Evolutionary conservation across 2,113 vertebrate genomes (phyloP).

Genomic region (Ceyx melanurus): DNA sequence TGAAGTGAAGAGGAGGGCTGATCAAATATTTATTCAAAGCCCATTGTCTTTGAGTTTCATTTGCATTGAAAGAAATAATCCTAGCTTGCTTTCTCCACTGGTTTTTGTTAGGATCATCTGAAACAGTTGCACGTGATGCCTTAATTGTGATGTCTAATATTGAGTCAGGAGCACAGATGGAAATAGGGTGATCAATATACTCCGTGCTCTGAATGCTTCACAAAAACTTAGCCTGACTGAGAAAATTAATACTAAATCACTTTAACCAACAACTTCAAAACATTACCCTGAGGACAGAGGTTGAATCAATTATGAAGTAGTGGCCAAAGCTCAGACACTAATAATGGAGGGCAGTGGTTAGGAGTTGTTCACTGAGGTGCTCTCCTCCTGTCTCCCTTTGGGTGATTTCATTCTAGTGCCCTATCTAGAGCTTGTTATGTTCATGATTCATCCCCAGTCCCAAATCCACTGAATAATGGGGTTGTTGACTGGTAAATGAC

Average conservation of each 20-base stretch:
- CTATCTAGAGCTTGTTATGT: background rate
- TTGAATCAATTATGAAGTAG: conserved; percentile 57
- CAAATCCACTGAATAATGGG: background rate
- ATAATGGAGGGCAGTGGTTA: background rate
- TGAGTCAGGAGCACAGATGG: background rate
- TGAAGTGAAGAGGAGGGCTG: conserved; percentile 18
- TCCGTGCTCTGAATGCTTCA: background rate
- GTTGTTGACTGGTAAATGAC: background rate
- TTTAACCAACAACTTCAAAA: conserved; percentile 55
- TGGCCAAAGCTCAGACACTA: conserved; percentile 15
- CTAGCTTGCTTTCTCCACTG: background rate
- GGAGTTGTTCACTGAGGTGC: background rate
- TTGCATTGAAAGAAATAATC: conserved; percentile 34
- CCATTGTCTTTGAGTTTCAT: background rate
- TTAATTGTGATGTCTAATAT: conserved; percentile 31
- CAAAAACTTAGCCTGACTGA: conserved; percentile 43
- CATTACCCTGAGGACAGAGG: conserved; percentile 39
- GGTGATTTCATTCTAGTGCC: background rate
- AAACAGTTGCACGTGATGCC: background rate
- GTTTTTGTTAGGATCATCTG: background rate
- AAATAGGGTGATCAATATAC: background rate
- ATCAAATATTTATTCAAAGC: conserved; percentile 47
- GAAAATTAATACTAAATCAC: conserved; percentile 46
- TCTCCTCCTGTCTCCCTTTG: background rate
- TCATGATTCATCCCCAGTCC: background rate